Evolutionary conservation across 2,113 vertebrate genomes (phyloP).

Genomic region (Patagioenas fasciata): DNA sequence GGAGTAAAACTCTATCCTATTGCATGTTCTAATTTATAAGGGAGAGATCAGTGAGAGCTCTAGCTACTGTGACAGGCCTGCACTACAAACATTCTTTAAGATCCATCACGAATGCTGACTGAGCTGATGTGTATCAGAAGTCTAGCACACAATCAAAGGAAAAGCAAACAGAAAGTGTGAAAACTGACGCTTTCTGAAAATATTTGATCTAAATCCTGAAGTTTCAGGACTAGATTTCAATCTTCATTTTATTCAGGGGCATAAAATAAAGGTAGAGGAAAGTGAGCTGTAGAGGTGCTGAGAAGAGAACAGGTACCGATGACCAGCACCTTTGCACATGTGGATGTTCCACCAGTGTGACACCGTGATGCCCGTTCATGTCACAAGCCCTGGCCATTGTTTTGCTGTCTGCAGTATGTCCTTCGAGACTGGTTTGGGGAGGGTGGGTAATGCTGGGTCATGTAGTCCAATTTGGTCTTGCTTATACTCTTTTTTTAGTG

Average conservation of each 20-base stretch:
- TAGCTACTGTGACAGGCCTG: not conserved
- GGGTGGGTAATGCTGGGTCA: not conserved
- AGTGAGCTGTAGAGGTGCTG: not conserved
- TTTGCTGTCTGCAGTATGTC: not conserved
- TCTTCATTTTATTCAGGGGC: not conserved
- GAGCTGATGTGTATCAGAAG: not conserved
- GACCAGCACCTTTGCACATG: not conserved
- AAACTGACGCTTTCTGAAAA: not conserved
- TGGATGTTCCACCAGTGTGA: fast-evolving
- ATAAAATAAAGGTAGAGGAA: not conserved
- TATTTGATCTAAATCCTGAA: not conserved
- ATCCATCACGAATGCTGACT: not conserved
- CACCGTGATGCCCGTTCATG: not conserved
- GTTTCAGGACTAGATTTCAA: not conserved
- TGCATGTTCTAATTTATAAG: not conserved
- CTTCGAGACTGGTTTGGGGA: not conserved
- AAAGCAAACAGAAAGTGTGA: not conserved
- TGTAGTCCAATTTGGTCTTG: not conserved
- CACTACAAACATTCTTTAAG: not conserved
- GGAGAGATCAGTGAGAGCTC: not conserved
- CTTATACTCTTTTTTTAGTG: not conserved
- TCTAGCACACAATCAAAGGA: not conserved
- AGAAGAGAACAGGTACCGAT: not conserved
- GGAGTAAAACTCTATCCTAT: not conserved
- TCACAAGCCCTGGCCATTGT: not conserved